Evolutionary conservation across 2,888 invertebrate species (phyloP), one percentile per base, ranked within the genome.

Genomic region (Agonopterix alstromeriana): DNA sequence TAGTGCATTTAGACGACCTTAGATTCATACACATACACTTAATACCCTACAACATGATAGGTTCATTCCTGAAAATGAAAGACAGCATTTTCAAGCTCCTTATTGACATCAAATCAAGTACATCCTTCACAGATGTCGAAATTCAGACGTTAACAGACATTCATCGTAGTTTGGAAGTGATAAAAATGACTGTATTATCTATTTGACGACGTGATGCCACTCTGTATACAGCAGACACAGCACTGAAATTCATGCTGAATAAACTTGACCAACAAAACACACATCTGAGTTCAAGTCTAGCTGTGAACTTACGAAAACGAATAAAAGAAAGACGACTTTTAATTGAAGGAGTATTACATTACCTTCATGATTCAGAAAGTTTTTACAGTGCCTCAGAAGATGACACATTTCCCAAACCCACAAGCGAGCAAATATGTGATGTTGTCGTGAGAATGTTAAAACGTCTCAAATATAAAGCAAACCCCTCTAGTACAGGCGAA

Each of bases 31-130:
- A n/a, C n/a, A n/a, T n/a, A n/a, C n/a, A n/a, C n/a, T n/a, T n/a
- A n/a, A n/a, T n/a, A n/a, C n/a, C n/a, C n/a, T n/a, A n/a, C n/a
- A 48, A 53, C 14, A 50, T 50, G 50, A 48, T 51, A 43, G 51
- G 49, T 36, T 48, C 48, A 10, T 48, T 53, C 35, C 43, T 51
- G 10, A 51, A 51, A 49, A 43, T 47, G 41, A 53, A 53, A 36
- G 45, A 46, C 36, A 50, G 47, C 35, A 36, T 53, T 35, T 47
- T 48, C 4, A 50, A 50, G 42, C 46, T 46, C 2, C 42, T 50
- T 1, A 45, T 50, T 9, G 51, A 48, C 36, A 43, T 43, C 12
- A 48, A 51, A 10, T 48, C 48, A n/a, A 40, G 48, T 36, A 42
- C 48, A 48, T 48, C 41, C 11, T 52, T 52, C 42, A 44, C 47